A percentile compares a stretch with the other conserved stretches of the same genome.
Conservation (phyloP, 2,797 vertebrate species). For the Sebastiscus tertius region DNA sequence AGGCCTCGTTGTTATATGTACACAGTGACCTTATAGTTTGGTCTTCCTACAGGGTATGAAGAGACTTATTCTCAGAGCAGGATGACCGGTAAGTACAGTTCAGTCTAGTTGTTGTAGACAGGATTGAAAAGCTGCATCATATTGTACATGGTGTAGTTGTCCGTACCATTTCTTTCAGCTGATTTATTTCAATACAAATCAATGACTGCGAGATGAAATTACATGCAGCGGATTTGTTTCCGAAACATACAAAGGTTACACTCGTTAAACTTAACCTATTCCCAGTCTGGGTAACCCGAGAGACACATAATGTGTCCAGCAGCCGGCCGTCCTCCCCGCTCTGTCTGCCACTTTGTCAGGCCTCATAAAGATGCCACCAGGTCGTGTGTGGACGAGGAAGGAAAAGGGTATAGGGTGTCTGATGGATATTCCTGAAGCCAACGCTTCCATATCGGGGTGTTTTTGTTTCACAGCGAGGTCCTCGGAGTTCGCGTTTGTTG, state of each 20-base stretch:
- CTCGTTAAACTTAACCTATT: constrained; percentile 58
- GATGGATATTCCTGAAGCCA: constrained; percentile 74
- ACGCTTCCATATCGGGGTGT: constrained; percentile 11
- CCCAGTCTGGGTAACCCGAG: constrained; percentile 64
- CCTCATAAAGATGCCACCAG: constrained; percentile 77
- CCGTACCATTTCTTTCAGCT: background rate
- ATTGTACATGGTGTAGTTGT: background rate
- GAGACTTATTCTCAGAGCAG: constrained; percentile 54
- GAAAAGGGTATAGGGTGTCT: constrained; percentile 62
- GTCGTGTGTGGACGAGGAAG: constrained; percentile 56
- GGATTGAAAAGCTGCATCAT: background rate
- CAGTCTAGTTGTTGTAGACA: constrained; percentile 8
- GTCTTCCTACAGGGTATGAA: constrained; percentile 58
- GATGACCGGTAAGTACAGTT: constrained; percentile 52
- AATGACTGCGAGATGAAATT: constrained; percentile 28
- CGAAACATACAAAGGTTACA: constrained; percentile 45
- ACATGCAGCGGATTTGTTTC: constrained; percentile 51
- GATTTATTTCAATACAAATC: background rate
- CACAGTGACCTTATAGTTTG: constrained; percentile 49
- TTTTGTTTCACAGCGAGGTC: constrained; percentile 34
- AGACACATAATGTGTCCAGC: constrained; percentile 69
- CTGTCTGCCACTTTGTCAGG: constrained; percentile 71
- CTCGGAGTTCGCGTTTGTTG: constrained; percentile 28
- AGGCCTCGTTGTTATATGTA: background rate
- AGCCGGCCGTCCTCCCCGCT: constrained; percentile 44